Evolutionary conservation across 2,797 vertebrate genomes (phyloP), one percentile per base, ranked within the genome.

Genomic region (Oryzias sinensis): DNA sequence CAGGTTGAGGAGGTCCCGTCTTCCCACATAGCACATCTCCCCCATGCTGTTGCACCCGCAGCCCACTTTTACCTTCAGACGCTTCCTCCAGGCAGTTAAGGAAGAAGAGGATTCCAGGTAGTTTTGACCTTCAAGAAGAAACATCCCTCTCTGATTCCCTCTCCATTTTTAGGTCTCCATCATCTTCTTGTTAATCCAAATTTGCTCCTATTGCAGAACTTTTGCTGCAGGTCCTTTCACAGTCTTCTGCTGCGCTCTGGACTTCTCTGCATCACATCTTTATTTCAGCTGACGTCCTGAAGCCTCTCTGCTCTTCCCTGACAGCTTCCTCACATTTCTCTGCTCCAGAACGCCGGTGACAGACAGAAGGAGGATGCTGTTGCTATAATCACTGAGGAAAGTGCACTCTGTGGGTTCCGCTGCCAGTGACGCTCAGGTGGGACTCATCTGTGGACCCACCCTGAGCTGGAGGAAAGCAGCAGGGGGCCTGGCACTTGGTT

Each of bases 371-470:
- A 70, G 48, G 81, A 80, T 71, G 78, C 65, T 77, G 73, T 49
- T 61, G 65, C 64, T 61, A 59, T 49, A 59, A 67, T 60, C 11
- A 33, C 69, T 49, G 79, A 84, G 78, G 27, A 68, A 65, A 84
- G 84, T 20, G 73, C 63, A 71, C 68, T 52, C 53, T 60, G 78
- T 72, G 49, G 76, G 59, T 40, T 44, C 70, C 18, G 56, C 56
- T 72, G 68, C 67, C 56, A 49, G 66, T 89, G 87, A 88, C 83
- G 82, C 84, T 82, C 49, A 62, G 77, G 72, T 17, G 70, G 65
- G 71, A 73, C 74, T 75, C 81, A 64, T 77, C 86, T 27, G 85
- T 88, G 86, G 86, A 92, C 67, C 75, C 85, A 81, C 91, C 82
- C 77, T 69, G 84, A 86, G 77, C 82, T 64, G 63, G 82, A 88